phyloP scores from a whole-genome alignment of 2,797 vertebrate species.

The Capromys pilorides region DNA sequence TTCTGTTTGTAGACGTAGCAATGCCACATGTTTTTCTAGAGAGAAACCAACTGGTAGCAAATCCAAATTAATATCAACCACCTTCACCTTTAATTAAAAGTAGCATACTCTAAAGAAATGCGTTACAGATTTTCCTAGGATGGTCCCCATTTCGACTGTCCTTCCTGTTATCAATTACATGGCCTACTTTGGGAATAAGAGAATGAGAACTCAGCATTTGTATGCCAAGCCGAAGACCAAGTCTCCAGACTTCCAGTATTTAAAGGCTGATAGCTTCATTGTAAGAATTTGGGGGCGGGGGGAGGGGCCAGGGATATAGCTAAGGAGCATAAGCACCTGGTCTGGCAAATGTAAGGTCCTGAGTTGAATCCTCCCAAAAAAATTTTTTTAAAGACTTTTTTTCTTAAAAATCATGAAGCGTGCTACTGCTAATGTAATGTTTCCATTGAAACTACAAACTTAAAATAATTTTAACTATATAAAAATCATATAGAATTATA shows the following conservation, averaged over 20 bases:
- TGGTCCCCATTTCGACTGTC: not conserved
- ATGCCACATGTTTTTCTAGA: not conserved
- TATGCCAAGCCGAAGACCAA: not conserved
- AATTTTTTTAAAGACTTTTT: not conserved
- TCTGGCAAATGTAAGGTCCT: too few relatives aligned
- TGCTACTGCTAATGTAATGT: not conserved
- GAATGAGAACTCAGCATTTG: not conserved
- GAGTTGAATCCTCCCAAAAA: too few relatives aligned
- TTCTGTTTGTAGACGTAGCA: not conserved
- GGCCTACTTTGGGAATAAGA: not conserved
- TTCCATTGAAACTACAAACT: not conserved
- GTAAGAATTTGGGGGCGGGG: not conserved
- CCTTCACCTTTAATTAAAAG: not conserved
- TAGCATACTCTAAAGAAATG: not conserved
- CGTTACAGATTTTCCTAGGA: constrained; percentile 11
- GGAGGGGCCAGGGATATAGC: too few relatives aligned
- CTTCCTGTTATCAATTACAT: not conserved
- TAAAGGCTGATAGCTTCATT: not conserved
- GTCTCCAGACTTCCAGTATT: not conserved
- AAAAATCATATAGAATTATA: not conserved
- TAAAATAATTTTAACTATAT: constrained; percentile 1
- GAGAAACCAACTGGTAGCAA: not conserved
- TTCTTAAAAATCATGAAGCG: not conserved
- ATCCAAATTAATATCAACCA: not conserved
- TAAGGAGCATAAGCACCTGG: too few relatives aligned